Base-by-base conservation (phyloP, 1,140 invertebrate genomes). In the Pseudobourletiella spinata region DNA sequence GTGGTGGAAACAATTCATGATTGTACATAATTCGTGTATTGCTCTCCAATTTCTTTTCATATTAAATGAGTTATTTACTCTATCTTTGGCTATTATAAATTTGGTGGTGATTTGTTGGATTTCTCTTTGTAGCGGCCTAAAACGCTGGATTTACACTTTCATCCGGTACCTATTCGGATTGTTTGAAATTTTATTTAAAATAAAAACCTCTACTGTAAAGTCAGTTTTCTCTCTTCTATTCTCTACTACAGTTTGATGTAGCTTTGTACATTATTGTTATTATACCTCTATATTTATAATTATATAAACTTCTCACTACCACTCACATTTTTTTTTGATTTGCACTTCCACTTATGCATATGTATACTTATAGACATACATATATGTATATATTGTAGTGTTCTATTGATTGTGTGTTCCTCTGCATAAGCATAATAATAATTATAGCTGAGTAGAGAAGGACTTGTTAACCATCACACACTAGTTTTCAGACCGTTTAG, bases 71-170 rank as follows among this genome's bases (percentile, higher is more conserved):
- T n/a, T n/a, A 16, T 20, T 26, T 11, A 14, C 35, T 57, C 30
- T 55, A 28, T 29, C 15, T 22, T 16, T 57, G 18, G 29, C 25
- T 57, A 22, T 57, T 54, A n/a, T 54, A n/a, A 55, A 57, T 57
- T 35, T 57, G 29, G 29, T 42, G 35, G 29, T 57, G 29, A 39
- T 57, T 57, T 54, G 51, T 54, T 54, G 51, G 29, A 42, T 42
- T 57, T 57, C 29, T 59, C 46, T 64, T 59, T 35, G 51, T 62
- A 66, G 64, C 59, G 55, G 64, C 60, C 64, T 32, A 58, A 55
- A 55, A 57, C 59, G 48, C 54, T 61, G 59, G 59, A 63, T 62
- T 61, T 62, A 51, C 54, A 59, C 30, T 56, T 32, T 59, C 48
- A 50, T 61, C 48, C 42, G 48, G 25, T 62, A 59, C 15, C 25